A percentile compares a stretch with the other conserved stretches of the same genome.
Conservation (phyloP, 2,888 invertebrate species). For the Asteroscopus sphinx region DNA sequence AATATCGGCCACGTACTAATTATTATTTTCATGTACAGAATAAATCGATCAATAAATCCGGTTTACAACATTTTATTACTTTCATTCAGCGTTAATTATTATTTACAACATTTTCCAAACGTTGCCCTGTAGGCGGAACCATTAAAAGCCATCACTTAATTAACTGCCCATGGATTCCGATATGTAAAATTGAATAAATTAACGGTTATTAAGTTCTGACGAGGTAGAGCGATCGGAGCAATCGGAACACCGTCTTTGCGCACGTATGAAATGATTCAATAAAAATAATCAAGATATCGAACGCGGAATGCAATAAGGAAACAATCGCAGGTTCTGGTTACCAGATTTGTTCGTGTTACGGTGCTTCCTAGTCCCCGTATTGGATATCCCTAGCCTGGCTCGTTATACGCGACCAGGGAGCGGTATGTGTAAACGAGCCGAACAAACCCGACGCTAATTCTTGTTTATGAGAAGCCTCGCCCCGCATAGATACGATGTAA, state of each 20-base stretch:
- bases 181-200: constrained; percentile 60
- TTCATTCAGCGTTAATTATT: constrained; percentile 60
- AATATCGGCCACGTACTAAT: constrained; percentile 59
- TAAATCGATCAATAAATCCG: constrained; percentile 64
- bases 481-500: constrained; percentile 75
- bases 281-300: constrained; percentile 57
- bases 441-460: constrained; percentile 86
- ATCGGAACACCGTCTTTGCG: constrained; percentile 22
- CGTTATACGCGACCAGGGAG: constrained; percentile 82
- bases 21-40: constrained; percentile 64
- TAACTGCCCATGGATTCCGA: constrained; percentile 58
- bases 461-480: constrained; percentile 84
- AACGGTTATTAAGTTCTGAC: constrained; percentile 56
- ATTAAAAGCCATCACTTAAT: constrained; percentile 64
- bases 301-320: constrained; percentile 67
- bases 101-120: constrained; percentile 63
- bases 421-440: constrained; percentile 88
- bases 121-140: constrained; percentile 59
- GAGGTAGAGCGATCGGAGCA: constrained; percentile 31
- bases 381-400: constrained; percentile 73
- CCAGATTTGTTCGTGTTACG: constrained; percentile 80
- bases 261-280: constrained; percentile 48
- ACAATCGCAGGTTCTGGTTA: constrained; percentile 74
- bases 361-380: constrained; percentile 82
- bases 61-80: constrained; percentile 59